A percentile compares a stretch with the other conserved stretches of the same genome.
These are phyloP conservation scores for Lamellibrachia columna DNA, from an alignment of 2,888 invertebrate species.

Conservation along the genomic window DNA sequence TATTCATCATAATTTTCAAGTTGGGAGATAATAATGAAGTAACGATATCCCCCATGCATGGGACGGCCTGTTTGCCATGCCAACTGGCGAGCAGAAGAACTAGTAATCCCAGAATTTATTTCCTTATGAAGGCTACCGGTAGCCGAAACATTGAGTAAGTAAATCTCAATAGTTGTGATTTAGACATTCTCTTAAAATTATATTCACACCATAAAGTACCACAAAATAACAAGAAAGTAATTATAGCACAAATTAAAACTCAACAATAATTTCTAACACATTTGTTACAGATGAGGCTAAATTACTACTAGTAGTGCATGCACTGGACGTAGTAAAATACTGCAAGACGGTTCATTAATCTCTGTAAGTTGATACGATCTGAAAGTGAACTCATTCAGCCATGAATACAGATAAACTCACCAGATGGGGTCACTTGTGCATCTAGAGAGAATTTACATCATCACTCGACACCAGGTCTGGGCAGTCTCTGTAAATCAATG, in stretches of 20 bases:
- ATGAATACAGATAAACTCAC: background rate
- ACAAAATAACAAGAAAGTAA: background rate
- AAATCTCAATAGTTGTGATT: too few species aligned
- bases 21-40: too few species aligned
- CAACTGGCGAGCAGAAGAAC: too few species aligned
- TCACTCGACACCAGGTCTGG: background rate
- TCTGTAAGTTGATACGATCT: background rate
- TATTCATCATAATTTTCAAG: too few species aligned
- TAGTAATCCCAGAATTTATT: too few species aligned
- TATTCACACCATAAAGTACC: background rate
- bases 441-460: background rate
- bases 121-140: too few species aligned
- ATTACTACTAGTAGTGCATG: background rate
- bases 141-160: too few species aligned
- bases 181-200: too few species aligned
- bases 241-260: background rate
- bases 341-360: background rate
- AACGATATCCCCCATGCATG: too few species aligned
- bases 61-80: too few species aligned
- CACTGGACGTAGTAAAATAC: background rate
- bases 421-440: background rate
- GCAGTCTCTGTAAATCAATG: background rate
- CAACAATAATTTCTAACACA: background rate
- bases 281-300: background rate
- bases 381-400: constrained; percentile 1